A percentile compares a stretch with the other conserved stretches of the same genome.
phyloP scores from a whole-genome alignment of 1,140 invertebrate genomes.

The Caenorhabditis tropicalis region DNA sequence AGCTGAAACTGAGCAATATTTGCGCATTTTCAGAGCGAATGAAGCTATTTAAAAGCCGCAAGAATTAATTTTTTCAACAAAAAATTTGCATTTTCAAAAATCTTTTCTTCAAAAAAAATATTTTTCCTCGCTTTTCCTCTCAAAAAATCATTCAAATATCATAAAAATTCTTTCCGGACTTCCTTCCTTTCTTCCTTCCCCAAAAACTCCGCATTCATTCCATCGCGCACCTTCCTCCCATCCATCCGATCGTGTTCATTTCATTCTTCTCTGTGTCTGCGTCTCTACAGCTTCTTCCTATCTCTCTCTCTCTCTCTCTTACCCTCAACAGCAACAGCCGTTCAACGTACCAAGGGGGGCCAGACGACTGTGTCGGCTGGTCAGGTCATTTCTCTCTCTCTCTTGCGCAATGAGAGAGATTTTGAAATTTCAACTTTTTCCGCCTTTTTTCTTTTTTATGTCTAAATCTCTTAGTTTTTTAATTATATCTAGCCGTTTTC shows the following conservation, averaged over 20 bases:
- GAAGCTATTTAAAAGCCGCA: no score
- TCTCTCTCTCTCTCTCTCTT: background rate
- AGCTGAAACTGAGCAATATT: background rate
- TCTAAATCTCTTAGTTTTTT: background rate
- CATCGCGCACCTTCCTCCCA: background rate
- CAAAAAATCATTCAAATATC: no score
- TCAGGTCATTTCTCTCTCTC: constrained; percentile 9
- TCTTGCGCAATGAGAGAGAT: background rate
- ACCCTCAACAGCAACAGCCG: background rate
- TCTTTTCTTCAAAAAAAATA: background rate
- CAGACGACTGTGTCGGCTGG: background rate
- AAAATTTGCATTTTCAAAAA: background rate
- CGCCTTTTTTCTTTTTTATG: background rate
- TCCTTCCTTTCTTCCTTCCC: no score
- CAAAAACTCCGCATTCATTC: background rate
- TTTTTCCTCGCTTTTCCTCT: no score
- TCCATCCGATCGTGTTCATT: background rate
- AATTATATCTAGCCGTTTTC: background rate
- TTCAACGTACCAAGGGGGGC: background rate
- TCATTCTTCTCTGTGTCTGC: background rate
- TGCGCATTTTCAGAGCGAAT: no score
- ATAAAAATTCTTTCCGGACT: no score
- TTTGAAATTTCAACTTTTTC: background rate
- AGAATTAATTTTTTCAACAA: no score
- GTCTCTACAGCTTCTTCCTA: background rate